Evolutionary conservation across 2,888 invertebrate species (phyloP).

Genomic region (Lampropteryx suffumata): DNA sequence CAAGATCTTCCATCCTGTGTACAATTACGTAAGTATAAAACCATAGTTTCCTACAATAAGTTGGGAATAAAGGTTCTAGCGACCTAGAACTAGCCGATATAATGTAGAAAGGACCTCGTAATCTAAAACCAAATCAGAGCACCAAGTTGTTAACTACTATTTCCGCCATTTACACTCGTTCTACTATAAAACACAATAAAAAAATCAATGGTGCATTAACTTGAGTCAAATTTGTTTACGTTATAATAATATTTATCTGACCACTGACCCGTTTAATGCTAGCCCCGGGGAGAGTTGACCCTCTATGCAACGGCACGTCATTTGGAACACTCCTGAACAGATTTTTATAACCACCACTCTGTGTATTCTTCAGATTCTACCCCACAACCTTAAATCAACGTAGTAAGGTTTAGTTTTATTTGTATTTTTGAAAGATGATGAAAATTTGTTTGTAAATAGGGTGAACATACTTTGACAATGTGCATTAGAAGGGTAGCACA

Average conservation of each 20-base stretch:
- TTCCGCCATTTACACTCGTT: constrained; percentile 7
- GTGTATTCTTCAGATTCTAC: constrained; percentile 4
- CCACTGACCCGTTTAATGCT: constrained; percentile 76
- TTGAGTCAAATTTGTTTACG: constrained; percentile 76
- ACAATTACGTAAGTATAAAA: too few relatives aligned
- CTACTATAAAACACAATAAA: constrained; percentile 34
- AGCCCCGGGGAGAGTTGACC: constrained; percentile 59
- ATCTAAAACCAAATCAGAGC: not conserved
- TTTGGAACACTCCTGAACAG: constrained; percentile 70
- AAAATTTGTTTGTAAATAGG: constrained; percentile 16
- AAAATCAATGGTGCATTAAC: constrained; percentile 77
- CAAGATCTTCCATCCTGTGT: too few relatives aligned
- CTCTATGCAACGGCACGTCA: constrained; percentile 61
- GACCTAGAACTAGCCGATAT: too few relatives aligned
- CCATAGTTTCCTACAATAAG: too few relatives aligned
- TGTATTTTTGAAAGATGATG: constrained; percentile 4
- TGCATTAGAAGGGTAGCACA: constrained; percentile 48
- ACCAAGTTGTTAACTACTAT: not conserved
- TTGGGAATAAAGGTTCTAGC: too few relatives aligned
- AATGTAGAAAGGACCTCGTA: too few relatives aligned
- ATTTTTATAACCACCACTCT: constrained; percentile 60
- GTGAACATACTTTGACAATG: constrained; percentile 29
- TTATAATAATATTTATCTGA: constrained; percentile 79
- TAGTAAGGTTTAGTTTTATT: constrained; percentile 37
- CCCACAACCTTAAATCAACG: constrained; percentile 19